Evolutionary conservation across 2,113 vertebrate genomes (phyloP).

Genomic region (Rhea pennata): DNA sequence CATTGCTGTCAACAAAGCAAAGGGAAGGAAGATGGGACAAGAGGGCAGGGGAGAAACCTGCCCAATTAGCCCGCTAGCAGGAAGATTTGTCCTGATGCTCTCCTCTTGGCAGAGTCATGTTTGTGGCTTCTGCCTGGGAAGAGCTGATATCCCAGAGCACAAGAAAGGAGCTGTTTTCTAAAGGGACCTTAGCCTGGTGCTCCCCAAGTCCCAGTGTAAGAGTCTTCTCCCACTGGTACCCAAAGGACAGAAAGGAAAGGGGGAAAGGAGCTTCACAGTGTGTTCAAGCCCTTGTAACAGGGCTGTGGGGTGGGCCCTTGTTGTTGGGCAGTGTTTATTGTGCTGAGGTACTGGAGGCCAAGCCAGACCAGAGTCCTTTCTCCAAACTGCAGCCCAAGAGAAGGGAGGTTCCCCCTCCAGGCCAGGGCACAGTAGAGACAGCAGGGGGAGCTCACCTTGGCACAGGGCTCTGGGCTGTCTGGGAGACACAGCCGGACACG

Average conservation of each 20-base stretch:
- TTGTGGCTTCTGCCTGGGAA: neutral
- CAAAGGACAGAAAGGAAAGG: neutral
- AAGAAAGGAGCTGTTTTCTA: neutral
- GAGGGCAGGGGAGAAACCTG: neutral
- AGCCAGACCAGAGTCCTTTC: neutral
- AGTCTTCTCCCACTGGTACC: neutral
- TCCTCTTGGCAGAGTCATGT: neutral
- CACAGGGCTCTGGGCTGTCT: neutral
- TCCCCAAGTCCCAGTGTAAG: neutral
- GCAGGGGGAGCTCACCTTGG: neutral
- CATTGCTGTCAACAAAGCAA: conserved; percentile 45
- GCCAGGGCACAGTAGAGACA: rapidly evolving
- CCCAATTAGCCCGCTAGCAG: neutral
- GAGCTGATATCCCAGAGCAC: neutral
- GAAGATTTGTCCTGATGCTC: neutral
- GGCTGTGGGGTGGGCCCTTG: neutral
- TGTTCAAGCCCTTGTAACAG: neutral
- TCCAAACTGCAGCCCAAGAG: neutral
- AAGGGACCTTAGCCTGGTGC: neutral
- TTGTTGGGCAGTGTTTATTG: neutral
- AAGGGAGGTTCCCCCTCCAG: neutral
- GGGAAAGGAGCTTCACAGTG: neutral
- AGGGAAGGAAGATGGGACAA: neutral
- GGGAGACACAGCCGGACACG: conserved; percentile 62
- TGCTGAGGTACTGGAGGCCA: neutral